Evolutionary conservation across 2,797 vertebrate genomes (phyloP), one percentile per base, ranked within the genome.

Genomic region (Phrynocephalus guinanensis): DNA sequence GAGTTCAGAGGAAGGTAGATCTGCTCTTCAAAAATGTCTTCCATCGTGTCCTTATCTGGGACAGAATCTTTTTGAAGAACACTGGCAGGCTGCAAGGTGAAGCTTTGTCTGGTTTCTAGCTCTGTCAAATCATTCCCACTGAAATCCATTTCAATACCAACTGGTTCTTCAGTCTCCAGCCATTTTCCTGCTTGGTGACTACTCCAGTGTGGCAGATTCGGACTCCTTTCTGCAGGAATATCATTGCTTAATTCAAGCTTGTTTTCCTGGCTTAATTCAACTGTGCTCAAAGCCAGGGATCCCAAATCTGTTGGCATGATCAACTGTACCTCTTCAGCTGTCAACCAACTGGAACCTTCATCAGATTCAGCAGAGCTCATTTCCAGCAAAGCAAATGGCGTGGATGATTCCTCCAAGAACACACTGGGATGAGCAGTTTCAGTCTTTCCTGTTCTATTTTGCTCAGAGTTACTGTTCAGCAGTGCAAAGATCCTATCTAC

Each of bases 401-500:
- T 82, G n/a, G 95, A 93, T 60, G 95, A 94, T 82, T 85, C 30
- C 0, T 91, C 91, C 70, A 63, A 13, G 0, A 94, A 76, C 88
- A 85, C 33, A 0, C 90, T 84, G 92, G 97, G 96, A 91, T 70
- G 96, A 97, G 96, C 95, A 94, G 93, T 88, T 89, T 96, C 95
- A 91, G 96, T 96, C 95, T 95, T 93, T 91, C 90, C 96, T 90
- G 97, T 96, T 97, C 91, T 95, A 91, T 97, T 98, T 96, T 96
- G 96, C 97, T 97, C 96, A 89, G 97, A 96, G 91, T 98, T 97
- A 97, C 97, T 95, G 95, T 97, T 98, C 97, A 97, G 97, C 98
- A 98, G 98, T 98, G 98, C 98, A 98, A 99, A 99, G 97, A 98
- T 97, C 97, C 97, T 98, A 98, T 99, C 98, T 98, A 99, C 97